Conservation (phyloP, 2,797 vertebrate genomes). For the Pseudochirops cupreus region DNA sequence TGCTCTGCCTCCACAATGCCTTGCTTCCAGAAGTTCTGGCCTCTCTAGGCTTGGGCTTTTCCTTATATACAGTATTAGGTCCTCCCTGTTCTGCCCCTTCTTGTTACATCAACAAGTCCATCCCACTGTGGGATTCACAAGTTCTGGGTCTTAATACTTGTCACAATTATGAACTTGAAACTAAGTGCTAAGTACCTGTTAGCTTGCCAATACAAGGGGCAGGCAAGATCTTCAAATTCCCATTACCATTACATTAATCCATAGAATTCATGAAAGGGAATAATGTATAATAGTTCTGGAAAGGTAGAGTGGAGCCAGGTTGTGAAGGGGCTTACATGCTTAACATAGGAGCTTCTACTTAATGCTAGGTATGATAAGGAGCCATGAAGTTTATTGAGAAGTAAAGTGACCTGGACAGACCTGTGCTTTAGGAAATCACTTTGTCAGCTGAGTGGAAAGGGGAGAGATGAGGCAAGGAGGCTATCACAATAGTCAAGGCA, state of each 20-base stretch:
- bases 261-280: background rate
- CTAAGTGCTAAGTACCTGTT: no score
- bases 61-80: no score
- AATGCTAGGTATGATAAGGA: background rate
- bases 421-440: background rate
- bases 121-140: no score
- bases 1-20: no score
- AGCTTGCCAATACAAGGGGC: no score
- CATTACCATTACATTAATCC: background rate
- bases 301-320: background rate
- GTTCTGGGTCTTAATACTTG: no score
- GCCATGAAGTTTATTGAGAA: background rate
- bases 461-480: background rate
- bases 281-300: background rate
- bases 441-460: background rate
- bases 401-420: background rate
- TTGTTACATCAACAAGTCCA: no score
- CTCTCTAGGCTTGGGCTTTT: no score
- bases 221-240: no score
- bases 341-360: background rate
- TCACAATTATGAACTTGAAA: no score
- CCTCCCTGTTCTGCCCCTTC: no score
- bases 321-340: background rate
- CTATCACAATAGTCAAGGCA: background rate
- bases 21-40: no score